phyloP scores from a whole-genome alignment of 53 echinoderm and acorn worm genomes.

The Mesocentrotus franciscanus region DNA sequence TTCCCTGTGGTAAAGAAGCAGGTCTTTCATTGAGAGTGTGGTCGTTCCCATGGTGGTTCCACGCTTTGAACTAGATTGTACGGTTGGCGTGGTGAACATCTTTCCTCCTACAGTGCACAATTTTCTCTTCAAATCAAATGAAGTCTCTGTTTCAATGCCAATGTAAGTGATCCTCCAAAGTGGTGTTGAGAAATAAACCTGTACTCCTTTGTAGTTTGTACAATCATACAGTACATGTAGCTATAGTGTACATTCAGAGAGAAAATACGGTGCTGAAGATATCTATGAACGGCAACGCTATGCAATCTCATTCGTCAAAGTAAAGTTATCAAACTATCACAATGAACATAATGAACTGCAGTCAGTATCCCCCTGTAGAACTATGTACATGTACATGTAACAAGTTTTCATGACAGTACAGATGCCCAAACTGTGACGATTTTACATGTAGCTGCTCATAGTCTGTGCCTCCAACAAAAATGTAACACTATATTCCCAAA shows the following conservation, averaged over 20 bases:
- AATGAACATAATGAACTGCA: not conserved
- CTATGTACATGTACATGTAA: not conserved
- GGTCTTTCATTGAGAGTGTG: not conserved
- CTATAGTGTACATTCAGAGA: not conserved
- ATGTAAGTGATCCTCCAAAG: not conserved
- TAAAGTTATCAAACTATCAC: not conserved
- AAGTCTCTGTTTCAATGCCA: not conserved
- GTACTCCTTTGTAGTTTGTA: not conserved
- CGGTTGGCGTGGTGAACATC: not conserved
- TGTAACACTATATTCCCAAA: not conserved
- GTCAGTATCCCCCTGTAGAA: not conserved
- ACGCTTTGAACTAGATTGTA: not conserved
- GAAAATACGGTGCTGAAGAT: not conserved
- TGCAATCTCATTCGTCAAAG: not conserved
- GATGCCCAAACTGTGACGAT: not conserved
- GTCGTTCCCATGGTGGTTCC: not conserved
- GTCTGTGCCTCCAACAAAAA: not conserved
- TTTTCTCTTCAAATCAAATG: not conserved
- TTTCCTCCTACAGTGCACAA: not conserved
- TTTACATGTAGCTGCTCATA: not conserved
- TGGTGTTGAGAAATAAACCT: not conserved
- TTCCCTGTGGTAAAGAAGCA: slow-evolving; percentile 24
- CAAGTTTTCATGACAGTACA: not conserved
- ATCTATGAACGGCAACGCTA: not conserved
- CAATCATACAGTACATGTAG: not conserved